Evolutionary conservation across 2,888 invertebrate genomes (phyloP), one percentile per base, ranked within the genome.

Genomic region (Cremastobaeus sp.): DNA sequence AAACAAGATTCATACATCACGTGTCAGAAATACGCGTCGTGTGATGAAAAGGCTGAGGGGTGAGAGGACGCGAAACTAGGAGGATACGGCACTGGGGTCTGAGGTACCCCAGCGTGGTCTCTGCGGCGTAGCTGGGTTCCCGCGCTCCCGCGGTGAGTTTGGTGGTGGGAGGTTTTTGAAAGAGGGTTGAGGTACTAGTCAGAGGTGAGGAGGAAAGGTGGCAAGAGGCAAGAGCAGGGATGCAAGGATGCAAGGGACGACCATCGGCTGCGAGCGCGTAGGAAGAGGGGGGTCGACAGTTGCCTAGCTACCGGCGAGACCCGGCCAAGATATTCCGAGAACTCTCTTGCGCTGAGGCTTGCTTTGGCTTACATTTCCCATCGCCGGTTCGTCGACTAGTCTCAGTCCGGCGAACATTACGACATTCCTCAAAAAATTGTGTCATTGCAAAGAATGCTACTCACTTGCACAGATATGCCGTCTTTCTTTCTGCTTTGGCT

Each of bases 221-320:
- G 82, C 75, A 72, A 78, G 79, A 80, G 79, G 80, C 78, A 55
- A 69, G 47, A 47, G 57, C 54, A 55, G 64, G 74, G 62, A 72
- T 69, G 54, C 39, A 70, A 57, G 59, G 76, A 45, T 47, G 70
- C 48, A 59, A 75, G 73, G 64, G 64, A 74, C 70, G 57, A 70
- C 59, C 43, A 62, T 60, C 66, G 52, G 72, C 41, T 62, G 74
- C 60, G 60, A 69, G 39, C 37, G 59, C 52, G 52, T 18, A 18
- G 62, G 68, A 25, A 8, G 57, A 68, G 68, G 66, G 79, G 68
- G 54, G 71, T 73, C 65, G 69, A 74, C 83, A 85, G 87, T 87
- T 87, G 87, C 87, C 87, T 86, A 86, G 87, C 86, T 87, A 87
- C 87, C 84, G 82, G 79, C 83, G 86, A 85, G 86, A 86, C 87